These are phyloP conservation scores for Pseudomyrmex pallidus DNA, from an alignment of 1,140 invertebrate genomes.

Conservation along the genomic window DNA sequence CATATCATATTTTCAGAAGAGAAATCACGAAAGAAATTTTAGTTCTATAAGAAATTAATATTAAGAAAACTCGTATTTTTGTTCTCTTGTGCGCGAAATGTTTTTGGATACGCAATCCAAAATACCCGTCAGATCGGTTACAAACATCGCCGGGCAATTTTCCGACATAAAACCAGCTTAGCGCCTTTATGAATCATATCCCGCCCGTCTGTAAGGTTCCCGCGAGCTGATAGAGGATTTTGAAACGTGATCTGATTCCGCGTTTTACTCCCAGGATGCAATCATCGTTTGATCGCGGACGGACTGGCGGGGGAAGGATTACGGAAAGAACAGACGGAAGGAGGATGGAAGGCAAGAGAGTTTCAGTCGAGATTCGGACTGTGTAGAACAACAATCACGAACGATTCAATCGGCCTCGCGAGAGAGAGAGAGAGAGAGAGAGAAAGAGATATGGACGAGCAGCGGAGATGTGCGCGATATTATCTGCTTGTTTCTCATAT, in stretches of 20 bases:
- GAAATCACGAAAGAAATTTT: not conserved
- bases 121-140: conserved; percentile 8
- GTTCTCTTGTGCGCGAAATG: no score
- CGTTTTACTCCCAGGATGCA: conserved; percentile 61
- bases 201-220: conserved; percentile 23
- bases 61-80: not conserved
- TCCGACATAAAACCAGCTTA: conserved; percentile 11
- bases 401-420: conserved; percentile 74
- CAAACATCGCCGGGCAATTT: conserved; percentile 31
- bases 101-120: not conserved
- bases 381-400: conserved; percentile 71
- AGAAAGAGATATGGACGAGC: conserved; percentile 57
- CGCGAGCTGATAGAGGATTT: conserved; percentile 61
- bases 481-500: conserved; percentile 46
- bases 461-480: conserved; percentile 37
- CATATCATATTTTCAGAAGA: not conserved
- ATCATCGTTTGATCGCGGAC: conserved; percentile 74
- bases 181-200: conserved; percentile 43
- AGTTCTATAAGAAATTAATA: not conserved
- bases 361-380: conserved; percentile 49
- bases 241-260: conserved; percentile 69
- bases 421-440: no score
- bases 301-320: conserved; percentile 50
- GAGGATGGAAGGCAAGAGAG: conserved; percentile 50
- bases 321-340: conserved; percentile 61